phyloP scores from a whole-genome alignment of 2,113 vertebrate genomes.

The Catharus bicknelli region DNA sequence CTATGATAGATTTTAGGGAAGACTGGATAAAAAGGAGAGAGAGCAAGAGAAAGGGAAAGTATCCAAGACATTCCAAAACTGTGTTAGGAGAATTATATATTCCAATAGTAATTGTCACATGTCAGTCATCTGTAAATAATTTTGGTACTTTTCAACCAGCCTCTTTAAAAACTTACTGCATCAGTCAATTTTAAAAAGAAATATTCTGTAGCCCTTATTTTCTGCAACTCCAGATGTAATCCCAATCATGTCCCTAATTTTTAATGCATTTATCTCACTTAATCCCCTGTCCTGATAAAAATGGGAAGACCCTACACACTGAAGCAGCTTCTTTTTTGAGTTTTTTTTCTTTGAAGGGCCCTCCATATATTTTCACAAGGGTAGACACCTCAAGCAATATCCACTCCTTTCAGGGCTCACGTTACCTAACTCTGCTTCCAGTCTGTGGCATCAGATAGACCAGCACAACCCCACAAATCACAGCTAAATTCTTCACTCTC shows the following conservation, averaged over 20 bases:
- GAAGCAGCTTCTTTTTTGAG: not conserved
- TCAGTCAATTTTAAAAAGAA: not conserved
- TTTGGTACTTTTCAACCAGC: not conserved
- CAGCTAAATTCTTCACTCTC: not conserved
- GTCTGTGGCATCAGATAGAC: fast-evolving
- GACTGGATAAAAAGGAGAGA: not conserved
- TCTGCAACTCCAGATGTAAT: not conserved
- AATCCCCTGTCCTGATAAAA: not conserved
- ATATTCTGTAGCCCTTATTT: not conserved
- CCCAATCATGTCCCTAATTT: not conserved
- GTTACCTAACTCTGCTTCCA: not conserved
- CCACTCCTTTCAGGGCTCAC: not conserved
- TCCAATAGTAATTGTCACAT: not conserved
- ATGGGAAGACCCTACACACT: fast-evolving
- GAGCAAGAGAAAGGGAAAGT: not conserved
- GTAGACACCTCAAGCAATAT: not conserved
- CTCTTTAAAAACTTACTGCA: not conserved
- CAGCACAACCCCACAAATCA: not conserved
- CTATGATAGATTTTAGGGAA: not conserved
- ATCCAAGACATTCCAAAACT: not conserved
- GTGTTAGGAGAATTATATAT: not conserved
- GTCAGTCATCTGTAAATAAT: not conserved
- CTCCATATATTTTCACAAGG: not conserved
- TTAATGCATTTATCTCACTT: not conserved
- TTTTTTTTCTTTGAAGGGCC: not conserved